A percentile compares a stretch with the other conserved stretches of the same genome.
Conservation (phyloP, 2,797 vertebrate species). For the Halcyon badia region DNA sequence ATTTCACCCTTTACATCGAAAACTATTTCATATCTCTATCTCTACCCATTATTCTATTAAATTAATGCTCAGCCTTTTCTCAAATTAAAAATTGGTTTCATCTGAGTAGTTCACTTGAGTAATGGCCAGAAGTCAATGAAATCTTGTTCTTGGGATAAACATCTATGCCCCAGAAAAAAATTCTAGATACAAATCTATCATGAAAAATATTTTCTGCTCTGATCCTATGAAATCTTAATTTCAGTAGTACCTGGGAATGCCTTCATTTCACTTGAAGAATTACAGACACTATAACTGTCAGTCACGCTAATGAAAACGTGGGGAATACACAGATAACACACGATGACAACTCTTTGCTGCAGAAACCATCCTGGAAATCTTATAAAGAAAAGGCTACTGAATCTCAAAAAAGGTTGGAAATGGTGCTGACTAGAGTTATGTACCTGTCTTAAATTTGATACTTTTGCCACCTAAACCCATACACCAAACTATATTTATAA, state of each 20-base stretch:
- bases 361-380: neutral
- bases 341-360: neutral
- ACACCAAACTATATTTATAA: conserved; percentile 21
- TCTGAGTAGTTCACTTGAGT: neutral
- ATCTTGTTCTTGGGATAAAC: neutral
- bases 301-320: conserved; percentile 1
- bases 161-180: neutral
- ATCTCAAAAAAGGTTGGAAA: neutral
- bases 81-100: conserved; percentile 3
- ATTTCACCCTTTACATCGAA: conserved; percentile 2
- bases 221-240: neutral
- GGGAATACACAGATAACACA: neutral
- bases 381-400: neutral
- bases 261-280: conserved; percentile 7
- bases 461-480: neutral
- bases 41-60: neutral
- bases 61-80: neutral
- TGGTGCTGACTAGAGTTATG: neutral
- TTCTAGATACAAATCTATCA: neutral
- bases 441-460: neutral
- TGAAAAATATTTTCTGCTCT: neutral
- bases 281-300: neutral
- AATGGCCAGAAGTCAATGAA: neutral
- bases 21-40: neutral
- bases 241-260: neutral